Conservation (phyloP, 2,797 vertebrate genomes). For the Neostethus bicornis region DNA sequence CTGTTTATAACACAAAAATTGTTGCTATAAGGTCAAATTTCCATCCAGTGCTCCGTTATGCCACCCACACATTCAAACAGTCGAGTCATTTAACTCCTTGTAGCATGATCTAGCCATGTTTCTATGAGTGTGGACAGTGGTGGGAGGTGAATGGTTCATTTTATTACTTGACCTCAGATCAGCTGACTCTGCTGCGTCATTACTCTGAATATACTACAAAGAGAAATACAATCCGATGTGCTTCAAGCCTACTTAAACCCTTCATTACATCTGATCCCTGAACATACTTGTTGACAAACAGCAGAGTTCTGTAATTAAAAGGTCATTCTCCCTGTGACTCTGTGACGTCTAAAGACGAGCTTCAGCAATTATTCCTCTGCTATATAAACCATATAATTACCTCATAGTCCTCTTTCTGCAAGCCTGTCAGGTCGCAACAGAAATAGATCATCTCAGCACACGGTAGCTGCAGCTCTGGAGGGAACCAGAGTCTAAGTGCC, state of each 20-base stretch:
- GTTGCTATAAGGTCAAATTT: neutral
- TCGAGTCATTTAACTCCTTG: neutral
- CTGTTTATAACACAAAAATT: neutral
- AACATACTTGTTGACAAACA: slow-evolving; percentile 71
- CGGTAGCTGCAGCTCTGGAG: slow-evolving; percentile 32
- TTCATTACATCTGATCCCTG: slow-evolving; percentile 46
- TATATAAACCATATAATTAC: slow-evolving; percentile 66
- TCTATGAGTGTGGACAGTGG: neutral
- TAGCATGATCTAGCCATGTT: neutral
- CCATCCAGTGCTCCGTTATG: neutral
- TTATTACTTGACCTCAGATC: slow-evolving; percentile 29
- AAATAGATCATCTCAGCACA: slow-evolving; percentile 47
- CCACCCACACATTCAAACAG: neutral
- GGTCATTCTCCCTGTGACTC: slow-evolving; percentile 31
- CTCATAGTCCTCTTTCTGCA: slow-evolving; percentile 21
- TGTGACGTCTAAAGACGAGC: slow-evolving; percentile 33
- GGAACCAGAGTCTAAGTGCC: slow-evolving; percentile 5
- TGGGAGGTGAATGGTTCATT: slow-evolving; percentile 8
- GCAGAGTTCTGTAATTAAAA: slow-evolving; percentile 64
- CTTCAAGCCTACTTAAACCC: slow-evolving; percentile 19
- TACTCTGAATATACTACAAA: neutral
- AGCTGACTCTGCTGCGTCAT: slow-evolving; percentile 17
- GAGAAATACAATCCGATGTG: neutral
- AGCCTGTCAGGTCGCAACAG: slow-evolving; percentile 27
- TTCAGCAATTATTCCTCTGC: slow-evolving; percentile 52